Evolutionary conservation across 2,888 invertebrate genomes (phyloP), one percentile per base, ranked within the genome.

Genomic region (Augiades crinisus): DNA sequence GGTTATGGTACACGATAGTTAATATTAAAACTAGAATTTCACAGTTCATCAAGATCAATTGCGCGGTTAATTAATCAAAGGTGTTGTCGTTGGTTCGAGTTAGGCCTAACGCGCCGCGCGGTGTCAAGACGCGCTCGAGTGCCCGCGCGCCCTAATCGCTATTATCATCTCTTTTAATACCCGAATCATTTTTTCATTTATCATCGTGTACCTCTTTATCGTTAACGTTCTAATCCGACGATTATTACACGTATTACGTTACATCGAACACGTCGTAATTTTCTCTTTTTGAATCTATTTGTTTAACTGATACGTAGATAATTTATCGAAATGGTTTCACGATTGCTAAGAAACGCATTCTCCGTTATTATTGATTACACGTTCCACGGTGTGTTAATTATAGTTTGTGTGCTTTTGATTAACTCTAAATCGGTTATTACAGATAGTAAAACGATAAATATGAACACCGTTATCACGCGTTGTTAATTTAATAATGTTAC

Each of bases 191-290:
- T 76, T 81, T 84, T 80, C 81, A 84, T 88, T 86, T 82, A 86
- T 84, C 82, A 81, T 77, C 74, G 64, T 70, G 67, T 75, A 72
- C 61, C 65, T 59, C 65, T 81, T 82, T 83, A 87, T 85, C 84
- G 79, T 67, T 81, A 78, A 80, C 75, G 75, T 59, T 78, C 50
- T 50, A 50, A 83, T 83, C 75, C 75, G 72, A 78, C 74, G 74
- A 83, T 84, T 84, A 86, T 84, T 82, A 82, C 77, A 78, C 75
- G 74, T 84, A 82, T 87, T 82, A 83, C 72, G 78, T 84, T 86
- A 75, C 81, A 72, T 72, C 70, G 76, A 77, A 72, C 76, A 79
- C 75, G 65, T 79, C 74, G 72, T 83, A 76, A 82, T 81, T 80
- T 78, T 71, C 68, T 71, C 71, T 70, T 64, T 64, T 65, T 63